Evolutionary conservation across 2,797 vertebrate species (phyloP).

Genomic region (Denticeps clupeoides): DNA sequence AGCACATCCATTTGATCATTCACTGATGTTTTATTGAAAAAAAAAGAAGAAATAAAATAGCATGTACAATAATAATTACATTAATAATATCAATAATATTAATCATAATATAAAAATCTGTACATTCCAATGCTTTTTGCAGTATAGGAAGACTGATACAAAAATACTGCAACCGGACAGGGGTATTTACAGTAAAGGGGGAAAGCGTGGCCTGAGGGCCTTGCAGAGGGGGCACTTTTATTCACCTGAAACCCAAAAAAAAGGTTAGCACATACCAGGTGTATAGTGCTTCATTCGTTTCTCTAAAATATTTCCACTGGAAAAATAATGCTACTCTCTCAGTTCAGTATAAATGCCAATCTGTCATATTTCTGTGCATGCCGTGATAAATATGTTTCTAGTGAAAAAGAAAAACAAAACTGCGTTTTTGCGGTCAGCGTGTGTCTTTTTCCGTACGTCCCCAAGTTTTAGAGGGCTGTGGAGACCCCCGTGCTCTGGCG

Average conservation of each 20-base stretch:
- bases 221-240: slow-evolving; percentile 48
- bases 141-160: slow-evolving; percentile 97
- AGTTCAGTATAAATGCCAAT: slow-evolving; percentile 2
- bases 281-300: slow-evolving; percentile 62
- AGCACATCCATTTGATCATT: slow-evolving; percentile 34
- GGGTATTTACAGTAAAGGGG: slow-evolving; percentile 50
- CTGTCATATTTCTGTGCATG: too few species aligned
- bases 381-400: too few species aligned
- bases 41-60: slow-evolving; percentile 96
- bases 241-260: slow-evolving; percentile 26
- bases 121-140: slow-evolving; percentile 95
- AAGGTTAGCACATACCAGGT: slow-evolving; percentile 52
- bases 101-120: slow-evolving; percentile 85
- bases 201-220: slow-evolving; percentile 45
- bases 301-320: slow-evolving; percentile 42
- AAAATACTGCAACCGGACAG: slow-evolving; percentile 66
- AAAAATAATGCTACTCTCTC: slow-evolving; percentile 18
- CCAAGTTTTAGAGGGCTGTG: too few species aligned
- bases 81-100: slow-evolving; percentile 64
- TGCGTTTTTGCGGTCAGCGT: too few species aligned
- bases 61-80: slow-evolving; percentile 68
- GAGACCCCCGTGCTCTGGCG: too few species aligned
- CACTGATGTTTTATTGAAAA: slow-evolving; percentile 86
- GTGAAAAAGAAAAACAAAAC: too few species aligned
- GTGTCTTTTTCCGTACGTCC: too few species aligned